phyloP scores from a whole-genome alignment of 2,797 vertebrate species.

The Alectoris magna region DNA sequence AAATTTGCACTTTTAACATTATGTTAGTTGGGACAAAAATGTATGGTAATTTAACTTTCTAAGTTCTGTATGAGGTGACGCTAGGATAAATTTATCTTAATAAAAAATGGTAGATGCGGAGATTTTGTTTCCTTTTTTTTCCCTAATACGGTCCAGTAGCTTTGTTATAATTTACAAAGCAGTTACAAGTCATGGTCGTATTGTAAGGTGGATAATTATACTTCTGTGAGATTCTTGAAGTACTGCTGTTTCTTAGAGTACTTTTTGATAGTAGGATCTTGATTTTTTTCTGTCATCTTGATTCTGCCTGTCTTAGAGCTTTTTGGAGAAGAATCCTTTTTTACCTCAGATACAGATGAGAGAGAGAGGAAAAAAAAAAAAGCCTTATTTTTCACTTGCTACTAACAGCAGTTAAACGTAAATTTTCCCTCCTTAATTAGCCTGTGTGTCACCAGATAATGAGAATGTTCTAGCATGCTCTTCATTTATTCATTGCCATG shows the following conservation, averaged over 20 bases:
- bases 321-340: not conserved
- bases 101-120: not conserved
- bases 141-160: rapidly evolving
- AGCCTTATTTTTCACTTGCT: not conserved
- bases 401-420: not conserved
- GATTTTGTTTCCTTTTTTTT: not conserved
- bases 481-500: slow-evolving; percentile 27
- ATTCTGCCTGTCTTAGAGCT: not conserved
- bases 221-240: not conserved
- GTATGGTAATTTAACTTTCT: not conserved
- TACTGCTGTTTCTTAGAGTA: rapidly evolving
- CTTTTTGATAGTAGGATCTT: not conserved
- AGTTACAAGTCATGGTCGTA: not conserved
- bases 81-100: not conserved
- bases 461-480: not conserved
- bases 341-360: not conserved
- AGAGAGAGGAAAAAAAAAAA: not conserved
- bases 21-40: not conserved
- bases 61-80: not conserved
- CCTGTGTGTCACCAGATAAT: not conserved
- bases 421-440: not conserved
- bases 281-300: not conserved
- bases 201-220: not conserved
- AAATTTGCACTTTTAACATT: not conserved
- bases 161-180: not conserved